These are phyloP conservation scores for Cheilosia impressa DNA, from an alignment of 2,888 invertebrate species.

Conservation along the genomic window DNA sequence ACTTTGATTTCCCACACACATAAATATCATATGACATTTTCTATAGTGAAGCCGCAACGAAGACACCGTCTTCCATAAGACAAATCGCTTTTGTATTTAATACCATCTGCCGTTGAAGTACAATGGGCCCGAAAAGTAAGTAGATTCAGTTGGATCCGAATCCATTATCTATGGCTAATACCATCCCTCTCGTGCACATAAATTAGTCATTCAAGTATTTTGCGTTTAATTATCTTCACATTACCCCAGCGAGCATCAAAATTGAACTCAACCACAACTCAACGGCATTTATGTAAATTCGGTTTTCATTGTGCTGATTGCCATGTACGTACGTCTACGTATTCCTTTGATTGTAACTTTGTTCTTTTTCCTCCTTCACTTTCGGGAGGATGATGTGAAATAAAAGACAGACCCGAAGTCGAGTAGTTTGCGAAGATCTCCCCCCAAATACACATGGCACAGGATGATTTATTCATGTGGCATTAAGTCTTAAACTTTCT, in stretches of 20 bases:
- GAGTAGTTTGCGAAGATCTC: slow-evolving; percentile 58
- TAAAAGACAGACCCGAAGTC: slow-evolving; percentile 23
- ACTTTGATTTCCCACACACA: too few relatives aligned
- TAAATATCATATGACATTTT: too few relatives aligned
- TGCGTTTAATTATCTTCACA: slow-evolving; percentile 40
- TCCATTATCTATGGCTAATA: slow-evolving; percentile 4
- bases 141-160: too few relatives aligned
- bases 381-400: slow-evolving; percentile 12
- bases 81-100: too few relatives aligned
- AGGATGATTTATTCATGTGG: slow-evolving; percentile 68
- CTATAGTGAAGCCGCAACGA: too few relatives aligned
- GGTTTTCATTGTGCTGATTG: slow-evolving; percentile 22
- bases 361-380: slow-evolving; percentile 4
- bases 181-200: background rate
- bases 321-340: slow-evolving; percentile 2
- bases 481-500: slow-evolving; percentile 59
- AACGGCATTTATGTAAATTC: slow-evolving; percentile 50
- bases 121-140: too few relatives aligned
- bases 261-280: slow-evolving; percentile 20
- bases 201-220: background rate
- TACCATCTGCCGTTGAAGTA: too few relatives aligned
- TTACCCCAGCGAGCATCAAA: slow-evolving; percentile 4
- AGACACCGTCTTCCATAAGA: too few relatives aligned
- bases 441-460: slow-evolving; percentile 54
- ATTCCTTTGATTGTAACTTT: slow-evolving; percentile 45